Evolutionary conservation across 2,888 invertebrate genomes (phyloP).

Genomic region (Euclidia mi): DNA sequence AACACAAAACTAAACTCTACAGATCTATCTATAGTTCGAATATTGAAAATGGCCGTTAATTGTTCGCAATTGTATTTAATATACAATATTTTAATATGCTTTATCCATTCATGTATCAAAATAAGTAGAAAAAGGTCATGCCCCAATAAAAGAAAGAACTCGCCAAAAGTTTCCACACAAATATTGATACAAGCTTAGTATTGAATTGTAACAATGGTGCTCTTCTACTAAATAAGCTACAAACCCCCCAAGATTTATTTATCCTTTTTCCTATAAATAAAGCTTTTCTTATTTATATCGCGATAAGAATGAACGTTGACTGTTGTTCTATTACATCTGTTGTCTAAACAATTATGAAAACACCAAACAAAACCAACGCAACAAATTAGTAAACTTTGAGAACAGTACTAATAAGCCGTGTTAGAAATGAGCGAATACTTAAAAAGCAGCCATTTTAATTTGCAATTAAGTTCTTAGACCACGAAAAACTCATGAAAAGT

Average conservation of each 20-base stretch:
- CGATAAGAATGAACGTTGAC: conserved; percentile 8
- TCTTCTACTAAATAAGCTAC: too few species aligned
- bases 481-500: conserved; percentile 44
- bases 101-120: conserved; percentile 39
- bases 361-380: conserved; percentile 31
- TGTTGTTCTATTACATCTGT: conserved; percentile 12
- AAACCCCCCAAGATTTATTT: too few species aligned
- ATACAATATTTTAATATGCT: too few species aligned
- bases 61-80: too few species aligned
- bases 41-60: too few species aligned
- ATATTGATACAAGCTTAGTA: too few species aligned
- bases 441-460: conserved; percentile 40
- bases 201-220: too few species aligned
- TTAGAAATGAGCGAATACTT: conserved; percentile 33
- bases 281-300: too few species aligned
- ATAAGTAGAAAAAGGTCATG: too few species aligned
- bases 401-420: conserved; percentile 30
- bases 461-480: conserved; percentile 38
- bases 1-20: too few species aligned
- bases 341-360: conserved; percentile 23
- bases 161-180: conserved; percentile 3
- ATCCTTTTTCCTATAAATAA: too few species aligned
- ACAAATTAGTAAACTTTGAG: conserved; percentile 45
- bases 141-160: conserved; percentile 21
- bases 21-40: too few species aligned